Evolutionary conservation across 1,140 invertebrate genomes (phyloP), one percentile per base, ranked within the genome.

Genomic region (Cepaea nemoralis): DNA sequence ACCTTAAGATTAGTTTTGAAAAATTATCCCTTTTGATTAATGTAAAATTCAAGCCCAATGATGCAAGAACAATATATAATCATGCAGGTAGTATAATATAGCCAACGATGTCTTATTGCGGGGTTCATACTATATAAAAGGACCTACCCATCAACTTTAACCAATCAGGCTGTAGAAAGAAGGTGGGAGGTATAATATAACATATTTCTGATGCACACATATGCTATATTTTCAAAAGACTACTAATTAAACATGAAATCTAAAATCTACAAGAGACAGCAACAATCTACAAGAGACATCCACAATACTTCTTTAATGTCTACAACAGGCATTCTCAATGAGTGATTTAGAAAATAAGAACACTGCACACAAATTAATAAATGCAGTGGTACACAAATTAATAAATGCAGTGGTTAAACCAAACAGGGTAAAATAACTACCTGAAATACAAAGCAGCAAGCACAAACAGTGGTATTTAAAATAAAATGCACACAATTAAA

Each of bases 121-220:
- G 16, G n/a, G 40, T 24, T 3, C 39, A 71, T n/a, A 39, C 22
- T 39, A 16, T 37, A 69, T 27, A 63, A 63, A 63, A 63, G 27
- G 50, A 77, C 75, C 75, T 77, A 77, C 75, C 55, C 75, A 77
- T 77, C 33, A 77, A 77, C 48, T 77, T 37, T 77, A 77, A 39
- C 75, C 75, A 77, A 77, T 77, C 75, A 3, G 75, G 55, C 75
- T 77, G 75, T 63, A 63, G 31, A 77, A 59, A 63, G 42, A 63
- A 22, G 55, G 59, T 10, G 59, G 59, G 27, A 63, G n/a, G 59
- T 27, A 63, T 31, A n/a, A 63, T 63, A 31, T 63, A 10, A 63
- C 27, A 63, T 27, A 63, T 63, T 63, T 63, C 6, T 63, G 27
- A 63, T 10, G n/a, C 59, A 59, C 8, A 22, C 59, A 63, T 31